Base-by-base conservation (phyloP, 2,888 invertebrate species). In the Parelbella ahira region DNA sequence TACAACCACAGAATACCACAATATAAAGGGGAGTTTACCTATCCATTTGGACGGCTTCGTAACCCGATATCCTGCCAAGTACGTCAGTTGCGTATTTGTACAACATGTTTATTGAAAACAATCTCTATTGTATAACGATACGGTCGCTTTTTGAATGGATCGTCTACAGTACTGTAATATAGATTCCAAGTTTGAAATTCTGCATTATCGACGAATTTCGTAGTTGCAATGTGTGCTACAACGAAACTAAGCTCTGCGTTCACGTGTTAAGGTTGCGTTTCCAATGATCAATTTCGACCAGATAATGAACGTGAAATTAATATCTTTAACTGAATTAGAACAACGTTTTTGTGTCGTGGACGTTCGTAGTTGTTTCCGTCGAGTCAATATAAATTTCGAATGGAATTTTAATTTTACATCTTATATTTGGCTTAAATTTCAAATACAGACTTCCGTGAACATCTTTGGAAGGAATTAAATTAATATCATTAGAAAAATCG, bases 11-110 rank as follows among this genome's bases (percentile, higher is more conserved):
- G 19, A 32, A 18, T 29, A 37, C 29, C 18, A 39, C 41, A 34
- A 42, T 34, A 34, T 34, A 42, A 12, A 42, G 34, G 33, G 41
- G 41, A 44, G 44, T 76, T 78, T 77, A 71, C 63, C 65, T 73
- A 77, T 68, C 78, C 78, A 79, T 79, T 77, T 74, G 67, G 66
- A 58, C 60, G 77, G 76, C 68, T 77, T 68, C 70, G 43, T 61
- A 79, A 80, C 64, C 34, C 48, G 75, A 80, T 72, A 76, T 47
- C 48, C 39, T 24, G 30, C 23, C 41, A 25, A 33, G 27, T 29
- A 37, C 37, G 37, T 21, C 25, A 27, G 27, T 33, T 33, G 39
- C 33, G 33, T 33, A 33, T 41, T 41, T 25, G 20, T n/a, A 11
- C 4, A 5, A 1, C 2, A n/a, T 10, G 7, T 29, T 20, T 8